Evolutionary conservation across 2,888 invertebrate genomes (phyloP), one percentile per base, ranked within the genome.

Genomic region (Aplocera efformata): DNA sequence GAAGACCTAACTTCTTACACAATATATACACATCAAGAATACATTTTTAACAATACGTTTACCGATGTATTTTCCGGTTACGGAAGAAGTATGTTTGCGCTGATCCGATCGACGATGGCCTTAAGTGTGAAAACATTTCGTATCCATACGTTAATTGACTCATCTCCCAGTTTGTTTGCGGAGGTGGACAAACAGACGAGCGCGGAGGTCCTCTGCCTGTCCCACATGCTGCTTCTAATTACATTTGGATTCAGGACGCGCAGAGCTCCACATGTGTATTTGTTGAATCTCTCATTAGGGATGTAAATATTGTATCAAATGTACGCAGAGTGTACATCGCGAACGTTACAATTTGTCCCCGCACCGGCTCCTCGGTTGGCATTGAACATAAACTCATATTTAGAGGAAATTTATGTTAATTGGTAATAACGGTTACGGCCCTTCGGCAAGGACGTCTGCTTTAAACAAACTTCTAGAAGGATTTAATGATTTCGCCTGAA

Each of bases 201-300:
- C 28, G n/a, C 30, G 30, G n/a, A 10, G 22, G 8, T 10, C 25
- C 11, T 9, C 3, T 31, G 17, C 36, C 26, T 5, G 41, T 13
- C 9, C 10, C 24, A 23, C 23, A 21, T 30, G 36, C n/a, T 26
- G 29, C 11, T 35, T 36, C 17, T 41, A 42, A 41, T 44, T 49
- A 42, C 44, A 33, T 34, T 42, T 31, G 27, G 32, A 48, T 48
- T 34, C 35, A n/a, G 26, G 23, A 36, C 23, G 30, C 34, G 9
- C 10, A 13, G 27, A 20, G 20, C 32, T 34, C 22, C 6, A 31
- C 22, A 35, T 27, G 4, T 11, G 30, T 30, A 30, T 43, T 23
- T 37, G 23, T 43, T 31, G 34, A 34, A 43, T 38, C 29, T 30
- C 33, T 38, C 37, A 26, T 43, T 34, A 34, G 31, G 7, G 10